Percentiles rank a stretch among this genome's conserved stretches.
These are phyloP conservation scores for Alcedo atthis DNA, from an alignment of 2,797 vertebrate species.

Conservation along the genomic window DNA sequence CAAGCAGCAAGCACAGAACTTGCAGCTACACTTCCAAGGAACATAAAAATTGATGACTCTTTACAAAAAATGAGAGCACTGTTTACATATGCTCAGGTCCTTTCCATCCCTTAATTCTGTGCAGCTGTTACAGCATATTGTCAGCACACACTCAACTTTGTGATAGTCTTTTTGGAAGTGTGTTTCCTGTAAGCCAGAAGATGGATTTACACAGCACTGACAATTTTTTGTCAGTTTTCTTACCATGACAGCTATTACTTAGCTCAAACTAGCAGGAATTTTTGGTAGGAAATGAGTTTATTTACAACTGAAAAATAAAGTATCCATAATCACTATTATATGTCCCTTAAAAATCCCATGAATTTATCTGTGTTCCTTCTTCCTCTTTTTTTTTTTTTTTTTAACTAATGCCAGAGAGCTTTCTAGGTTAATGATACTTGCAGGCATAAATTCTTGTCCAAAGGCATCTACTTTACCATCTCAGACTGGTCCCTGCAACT, in stretches of 20 bases:
- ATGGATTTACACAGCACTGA: background rate
- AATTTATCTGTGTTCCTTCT: background rate
- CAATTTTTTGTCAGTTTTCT: background rate
- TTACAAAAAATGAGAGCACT: background rate
- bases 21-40: background rate
- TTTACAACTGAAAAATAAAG: background rate
- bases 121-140: background rate
- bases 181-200: background rate
- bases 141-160: background rate
- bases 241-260: background rate
- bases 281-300: constrained; percentile 6
- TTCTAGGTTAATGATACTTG: constrained; percentile 21
- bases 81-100: background rate
- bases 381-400: background rate
- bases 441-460: constrained; percentile 17
- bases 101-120: background rate
- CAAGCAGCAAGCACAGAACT: background rate
- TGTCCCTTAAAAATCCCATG: background rate
- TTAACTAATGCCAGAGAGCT: background rate
- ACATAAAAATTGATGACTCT: background rate
- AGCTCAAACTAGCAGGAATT: background rate
- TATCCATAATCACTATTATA: background rate
- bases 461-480: background rate
- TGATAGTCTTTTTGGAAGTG: background rate
- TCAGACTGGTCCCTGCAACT: background rate